These are phyloP conservation scores for Hiodon alosoides DNA, from an alignment of 2,113 vertebrate genomes.

Conservation along the genomic window DNA sequence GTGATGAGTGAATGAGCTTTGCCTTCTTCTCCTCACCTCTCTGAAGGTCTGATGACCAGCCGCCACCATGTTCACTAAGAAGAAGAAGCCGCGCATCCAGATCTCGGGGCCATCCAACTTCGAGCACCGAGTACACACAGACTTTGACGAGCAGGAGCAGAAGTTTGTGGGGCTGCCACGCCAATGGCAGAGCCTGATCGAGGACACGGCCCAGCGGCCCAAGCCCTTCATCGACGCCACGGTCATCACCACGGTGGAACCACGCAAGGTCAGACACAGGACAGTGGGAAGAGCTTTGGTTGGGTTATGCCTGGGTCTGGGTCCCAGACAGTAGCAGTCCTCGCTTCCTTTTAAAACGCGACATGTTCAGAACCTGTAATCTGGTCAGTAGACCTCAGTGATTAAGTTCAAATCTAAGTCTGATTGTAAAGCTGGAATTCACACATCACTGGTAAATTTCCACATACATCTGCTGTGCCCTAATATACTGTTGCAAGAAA, in stretches of 20 bases:
- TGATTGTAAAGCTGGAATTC: no score
- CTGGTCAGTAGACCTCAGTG: no score
- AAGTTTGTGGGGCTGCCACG: conserved; percentile 86
- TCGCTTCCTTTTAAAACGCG: no score
- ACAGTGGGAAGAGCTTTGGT: background rate
- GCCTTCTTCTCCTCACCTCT: background rate
- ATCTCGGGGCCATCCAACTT: conserved; percentile 93
- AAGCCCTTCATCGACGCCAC: conserved; percentile 81
- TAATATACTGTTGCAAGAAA: no score
- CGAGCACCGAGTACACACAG: conserved; percentile 90
- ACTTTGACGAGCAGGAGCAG: conserved; percentile 86
- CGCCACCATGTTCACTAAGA: conserved; percentile 80
- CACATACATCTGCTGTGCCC: no score
- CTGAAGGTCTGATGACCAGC: conserved; percentile 56
- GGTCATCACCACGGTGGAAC: conserved; percentile 81
- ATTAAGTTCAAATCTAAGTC: no score
- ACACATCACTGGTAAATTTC: no score
- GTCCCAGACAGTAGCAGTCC: background rate
- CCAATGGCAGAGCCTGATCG: conserved; percentile 93
- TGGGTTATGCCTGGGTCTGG: background rate
- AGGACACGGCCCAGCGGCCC: conserved; percentile 85
- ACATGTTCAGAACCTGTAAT: no score
- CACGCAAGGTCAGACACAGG: conserved; percentile 69
- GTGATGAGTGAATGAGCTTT: background rate
- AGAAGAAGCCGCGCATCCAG: conserved; percentile 88